phyloP scores from a whole-genome alignment of 2,113 vertebrate genomes.

The Dinomys branickii region DNA sequence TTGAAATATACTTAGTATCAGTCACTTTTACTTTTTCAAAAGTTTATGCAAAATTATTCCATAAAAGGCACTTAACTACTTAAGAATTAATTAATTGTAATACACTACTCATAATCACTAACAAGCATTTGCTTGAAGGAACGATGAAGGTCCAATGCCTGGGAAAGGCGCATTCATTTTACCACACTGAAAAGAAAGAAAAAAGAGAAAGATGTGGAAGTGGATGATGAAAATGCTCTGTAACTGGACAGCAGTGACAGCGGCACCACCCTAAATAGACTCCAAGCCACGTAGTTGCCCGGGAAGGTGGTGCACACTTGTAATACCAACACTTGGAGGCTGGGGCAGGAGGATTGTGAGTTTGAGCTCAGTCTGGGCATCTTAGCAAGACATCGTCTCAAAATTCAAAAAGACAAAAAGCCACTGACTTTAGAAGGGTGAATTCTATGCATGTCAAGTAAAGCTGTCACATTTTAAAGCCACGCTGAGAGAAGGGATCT shows the following conservation, averaged over 20 bases:
- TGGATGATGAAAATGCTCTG: background rate
- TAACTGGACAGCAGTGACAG: background rate
- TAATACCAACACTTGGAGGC: background rate
- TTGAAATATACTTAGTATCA: background rate
- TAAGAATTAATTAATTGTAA: slow-evolving; percentile 9
- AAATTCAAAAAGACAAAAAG: background rate
- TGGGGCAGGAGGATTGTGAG: background rate
- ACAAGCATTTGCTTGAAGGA: background rate
- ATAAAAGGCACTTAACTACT: slow-evolving; percentile 50
- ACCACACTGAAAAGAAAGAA: background rate
- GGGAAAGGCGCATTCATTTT: background rate
- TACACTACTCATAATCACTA: background rate
- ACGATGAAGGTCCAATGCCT: background rate
- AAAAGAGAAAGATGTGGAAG: background rate
- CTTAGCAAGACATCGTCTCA: background rate
- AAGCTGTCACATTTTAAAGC: background rate
- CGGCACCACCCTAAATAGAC: background rate
- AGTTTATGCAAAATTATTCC: slow-evolving; percentile 33
- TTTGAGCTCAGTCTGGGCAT: background rate
- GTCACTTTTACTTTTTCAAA: background rate
- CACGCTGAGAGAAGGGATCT: background rate
- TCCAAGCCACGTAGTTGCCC: background rate
- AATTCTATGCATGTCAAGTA: background rate
- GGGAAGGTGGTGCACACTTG: background rate
- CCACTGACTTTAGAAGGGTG: background rate